Conservation (phyloP, 1,140 invertebrate species). For the Ephestia elutella region DNA sequence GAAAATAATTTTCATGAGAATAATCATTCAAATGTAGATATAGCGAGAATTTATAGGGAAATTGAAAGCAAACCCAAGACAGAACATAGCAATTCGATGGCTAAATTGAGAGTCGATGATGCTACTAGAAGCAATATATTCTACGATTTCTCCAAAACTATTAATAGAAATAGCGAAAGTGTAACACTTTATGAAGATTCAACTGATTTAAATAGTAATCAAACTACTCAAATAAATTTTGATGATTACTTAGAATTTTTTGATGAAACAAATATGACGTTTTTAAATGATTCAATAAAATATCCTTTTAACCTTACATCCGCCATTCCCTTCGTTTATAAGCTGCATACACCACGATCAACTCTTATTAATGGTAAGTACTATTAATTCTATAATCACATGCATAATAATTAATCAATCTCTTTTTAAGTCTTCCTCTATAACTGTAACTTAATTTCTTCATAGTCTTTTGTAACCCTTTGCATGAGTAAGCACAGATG, state of each 20-base stretch:
- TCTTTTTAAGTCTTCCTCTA: no score
- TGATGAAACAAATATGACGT: conserved; percentile 16
- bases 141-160: conserved; percentile 51
- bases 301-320: conserved; percentile 21
- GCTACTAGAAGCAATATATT: conserved; percentile 50
- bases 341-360: conserved; percentile 29
- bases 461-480: no score
- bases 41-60: conserved; percentile 11
- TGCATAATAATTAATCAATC: no score
- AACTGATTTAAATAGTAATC: conserved; percentile 12
- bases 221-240: neutral
- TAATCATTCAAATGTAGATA: conserved; percentile 14
- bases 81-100: conserved; percentile 38
- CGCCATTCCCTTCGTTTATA: conserved; percentile 29
- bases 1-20: conserved; percentile 1
- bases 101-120: conserved; percentile 54
- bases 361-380: conserved; percentile 38
- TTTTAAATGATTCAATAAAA: conserved; percentile 29
- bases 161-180: conserved; percentile 35
- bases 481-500: no score
- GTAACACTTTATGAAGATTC: conserved; percentile 19
- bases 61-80: conserved; percentile 2
- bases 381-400: no score
- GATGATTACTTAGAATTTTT: conserved; percentile 11
- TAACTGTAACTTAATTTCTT: no score